Conservation (phyloP, 2,888 invertebrate species). For the Polylopha cassiicola region DNA sequence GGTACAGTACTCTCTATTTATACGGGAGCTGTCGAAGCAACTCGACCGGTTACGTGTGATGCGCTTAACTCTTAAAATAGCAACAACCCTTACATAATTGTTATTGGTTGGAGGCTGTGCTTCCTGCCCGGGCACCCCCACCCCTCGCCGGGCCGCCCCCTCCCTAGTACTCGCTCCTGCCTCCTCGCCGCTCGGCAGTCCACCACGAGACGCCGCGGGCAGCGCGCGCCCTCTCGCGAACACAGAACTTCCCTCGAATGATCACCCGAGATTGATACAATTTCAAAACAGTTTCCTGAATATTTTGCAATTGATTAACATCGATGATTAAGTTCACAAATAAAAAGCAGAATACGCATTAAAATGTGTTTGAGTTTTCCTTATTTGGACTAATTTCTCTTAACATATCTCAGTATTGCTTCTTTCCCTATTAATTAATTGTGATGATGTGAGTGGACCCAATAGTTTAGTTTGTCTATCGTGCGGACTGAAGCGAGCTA, state of each 20-base stretch:
- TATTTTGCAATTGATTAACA: no score
- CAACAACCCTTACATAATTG: slow-evolving; percentile 68
- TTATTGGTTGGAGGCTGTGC: slow-evolving; percentile 67
- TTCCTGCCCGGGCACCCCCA: slow-evolving; percentile 43
- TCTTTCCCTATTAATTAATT: no score
- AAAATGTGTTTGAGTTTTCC: no score
- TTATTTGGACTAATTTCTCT: no score
- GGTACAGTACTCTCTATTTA: slow-evolving; percentile 46
- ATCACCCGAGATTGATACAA: slow-evolving; percentile 28
- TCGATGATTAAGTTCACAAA: no score
- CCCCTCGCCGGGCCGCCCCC: slow-evolving; percentile 27
- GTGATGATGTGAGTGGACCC: no score
- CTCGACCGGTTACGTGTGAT: slow-evolving; percentile 43
- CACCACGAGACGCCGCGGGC: slow-evolving; percentile 37
- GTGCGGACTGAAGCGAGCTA: no score
- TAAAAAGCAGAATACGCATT: no score
- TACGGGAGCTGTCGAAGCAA: slow-evolving; percentile 24
- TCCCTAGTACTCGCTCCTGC: slow-evolving; percentile 18
- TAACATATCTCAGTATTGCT: no score
- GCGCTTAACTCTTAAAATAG: slow-evolving; percentile 64
- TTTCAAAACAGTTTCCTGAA: no score
- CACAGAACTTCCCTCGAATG: slow-evolving; percentile 30
- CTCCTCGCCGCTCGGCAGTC: slow-evolving; percentile 40
- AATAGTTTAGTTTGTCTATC: no score
- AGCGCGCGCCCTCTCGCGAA: slow-evolving; percentile 29